Evolutionary conservation across 23 tunicate genomes (phyloP), one percentile per base, ranked within the genome.

Genomic region (Clavelina lepadiformis): DNA sequence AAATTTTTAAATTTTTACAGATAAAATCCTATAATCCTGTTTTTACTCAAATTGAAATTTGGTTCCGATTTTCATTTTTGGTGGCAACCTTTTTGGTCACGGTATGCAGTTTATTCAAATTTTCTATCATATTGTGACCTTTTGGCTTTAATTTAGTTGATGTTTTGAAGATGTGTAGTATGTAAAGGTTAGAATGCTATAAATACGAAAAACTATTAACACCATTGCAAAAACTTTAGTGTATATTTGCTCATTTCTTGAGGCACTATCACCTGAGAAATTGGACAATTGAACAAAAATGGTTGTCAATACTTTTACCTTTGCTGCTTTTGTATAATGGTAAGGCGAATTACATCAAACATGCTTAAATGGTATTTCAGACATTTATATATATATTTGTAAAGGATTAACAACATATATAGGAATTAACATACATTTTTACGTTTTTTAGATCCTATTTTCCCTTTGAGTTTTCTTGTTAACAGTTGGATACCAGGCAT

Each of bases 241-340:
- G 13, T 8, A 15, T 41, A 41, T 41, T 41, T 41, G 49, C 15
- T 41, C 49, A 15, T 41, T 41, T 41, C 49, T 8, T 41, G 49
- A 41, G 96, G 25, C 81, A 56, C 6, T 88, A 80, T 53, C 87
- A 88, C 37, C 38, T 88, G 38, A 59, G 83, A 68, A 82, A 88
- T 47, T 88, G 96, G 96, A 79, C 96, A 15, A 80, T 88, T 29
- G 96, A 88, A 50, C 96, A 88, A 38, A 88, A 88, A 58, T 88
- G 96, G 96, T 73, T 88, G 68, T 73, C 96, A 1, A 8, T 88
- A 21, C 46, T 88, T 20, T 55, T 88, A 36, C 96, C 96, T 6
- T 41, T 88, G 47, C 71, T 88, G 30, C 65, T 88, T 31, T 58
- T 88, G 18, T 88, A 80, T 53, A 68, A 88, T 59, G 96, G 94